Percentiles rank a stretch among this genome's conserved stretches.
These are phyloP conservation scores for Heliconius ismenius DNA, from an alignment of 2,888 invertebrate genomes.

Conservation along the genomic window DNA sequence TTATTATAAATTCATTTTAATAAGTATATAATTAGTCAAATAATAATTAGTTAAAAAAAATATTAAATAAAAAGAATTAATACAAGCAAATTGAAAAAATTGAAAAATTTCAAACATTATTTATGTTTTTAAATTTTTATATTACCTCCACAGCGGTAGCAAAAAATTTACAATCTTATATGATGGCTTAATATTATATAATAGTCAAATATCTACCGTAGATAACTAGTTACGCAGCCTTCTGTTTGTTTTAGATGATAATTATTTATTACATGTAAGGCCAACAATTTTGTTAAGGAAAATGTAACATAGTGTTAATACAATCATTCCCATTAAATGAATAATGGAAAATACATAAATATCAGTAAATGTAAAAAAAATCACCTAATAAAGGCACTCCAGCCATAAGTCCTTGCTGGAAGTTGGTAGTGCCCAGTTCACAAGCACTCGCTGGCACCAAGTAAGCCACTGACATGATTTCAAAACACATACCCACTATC, in stretches of 20 bases:
- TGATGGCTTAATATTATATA: background rate
- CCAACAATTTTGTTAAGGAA: background rate
- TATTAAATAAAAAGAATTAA: too few relatives aligned
- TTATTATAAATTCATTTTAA: too few relatives aligned
- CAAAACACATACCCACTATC: slow-evolving; percentile 65
- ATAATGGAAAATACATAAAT: too few relatives aligned
- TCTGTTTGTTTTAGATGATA: background rate
- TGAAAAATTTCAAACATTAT: too few relatives aligned
- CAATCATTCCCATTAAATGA: too few relatives aligned
- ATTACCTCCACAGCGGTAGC: background rate
- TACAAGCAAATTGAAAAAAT: too few relatives aligned
- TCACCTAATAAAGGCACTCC: too few relatives aligned
- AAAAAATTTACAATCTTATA: background rate
- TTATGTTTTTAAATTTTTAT: too few relatives aligned
- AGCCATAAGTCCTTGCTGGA: slow-evolving; percentile 68
- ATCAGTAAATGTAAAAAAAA: too few relatives aligned
- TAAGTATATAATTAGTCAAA: too few relatives aligned
- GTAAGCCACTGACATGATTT: slow-evolving; percentile 68
- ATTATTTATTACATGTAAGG: background rate
- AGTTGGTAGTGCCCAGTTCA: slow-evolving; percentile 64
- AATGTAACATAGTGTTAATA: background rate
- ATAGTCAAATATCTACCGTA: background rate
- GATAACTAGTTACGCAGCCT: slow-evolving; percentile 10
- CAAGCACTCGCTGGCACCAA: slow-evolving; percentile 71
- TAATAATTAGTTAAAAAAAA: too few relatives aligned